Percentiles rank a stretch among this genome's conserved stretches.
phyloP scores from a whole-genome alignment of 2,888 invertebrate genomes.

The Nomada fabriciana region DNA sequence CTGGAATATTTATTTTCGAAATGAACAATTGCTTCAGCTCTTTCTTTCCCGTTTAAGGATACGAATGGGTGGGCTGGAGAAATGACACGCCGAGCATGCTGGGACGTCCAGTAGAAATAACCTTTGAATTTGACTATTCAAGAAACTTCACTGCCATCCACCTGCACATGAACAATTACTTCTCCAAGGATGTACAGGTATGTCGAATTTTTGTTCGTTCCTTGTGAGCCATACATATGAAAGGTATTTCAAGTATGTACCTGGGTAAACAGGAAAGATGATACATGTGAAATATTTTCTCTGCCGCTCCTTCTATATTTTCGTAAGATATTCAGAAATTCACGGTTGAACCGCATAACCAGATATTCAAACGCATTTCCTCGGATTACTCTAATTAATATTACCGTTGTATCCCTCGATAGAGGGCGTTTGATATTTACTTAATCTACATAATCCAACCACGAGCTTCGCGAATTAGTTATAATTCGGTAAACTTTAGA shows the following conservation, averaged over 20 bases:
- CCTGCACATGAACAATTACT: slow-evolving; percentile 91
- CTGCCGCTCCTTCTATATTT: not conserved
- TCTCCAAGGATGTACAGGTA: slow-evolving; percentile 91
- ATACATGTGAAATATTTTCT: not conserved
- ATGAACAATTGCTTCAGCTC: not conserved
- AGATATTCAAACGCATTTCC: slow-evolving; percentile 20
- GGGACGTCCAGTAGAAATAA: slow-evolving; percentile 89
- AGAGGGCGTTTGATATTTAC: slow-evolving; percentile 13
- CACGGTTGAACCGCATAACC: not conserved
- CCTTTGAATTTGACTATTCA: slow-evolving; percentile 91
- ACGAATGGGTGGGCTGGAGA: slow-evolving; percentile 94
- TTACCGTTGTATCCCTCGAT: slow-evolving; percentile 14
- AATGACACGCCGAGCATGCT: slow-evolving; percentile 88
- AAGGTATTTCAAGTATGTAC: no score
- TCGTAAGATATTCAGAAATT: slow-evolving; percentile 30
- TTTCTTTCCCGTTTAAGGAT: slow-evolving; percentile 85
- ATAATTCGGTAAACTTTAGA: slow-evolving; percentile 11
- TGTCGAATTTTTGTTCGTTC: slow-evolving; percentile 17
- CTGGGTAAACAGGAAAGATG: no score
- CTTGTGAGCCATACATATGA: slow-evolving; percentile 3
- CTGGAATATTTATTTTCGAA: not conserved
- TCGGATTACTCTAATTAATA: slow-evolving; percentile 33
- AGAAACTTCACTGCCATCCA: slow-evolving; percentile 91
- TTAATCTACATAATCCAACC: slow-evolving; percentile 3
- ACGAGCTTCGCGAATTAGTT: slow-evolving; percentile 27